Conservation (phyloP, 2,888 invertebrate species). For the Portevinia maculata region DNA sequence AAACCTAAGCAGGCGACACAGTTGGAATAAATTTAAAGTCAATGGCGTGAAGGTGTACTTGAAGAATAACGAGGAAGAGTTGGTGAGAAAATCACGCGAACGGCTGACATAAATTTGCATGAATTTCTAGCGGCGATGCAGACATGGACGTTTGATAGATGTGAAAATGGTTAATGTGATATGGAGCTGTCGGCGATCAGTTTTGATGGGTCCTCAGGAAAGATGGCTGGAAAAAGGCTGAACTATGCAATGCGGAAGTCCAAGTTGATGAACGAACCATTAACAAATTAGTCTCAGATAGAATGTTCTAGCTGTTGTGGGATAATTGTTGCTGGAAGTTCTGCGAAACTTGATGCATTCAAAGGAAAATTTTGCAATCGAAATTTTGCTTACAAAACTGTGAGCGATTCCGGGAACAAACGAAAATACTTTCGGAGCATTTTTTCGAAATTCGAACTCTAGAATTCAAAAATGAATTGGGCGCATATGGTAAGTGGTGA, state of each 20-base stretch:
- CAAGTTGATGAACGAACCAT: too few species aligned
- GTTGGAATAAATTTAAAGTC: conserved; percentile 11
- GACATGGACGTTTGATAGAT: not conserved
- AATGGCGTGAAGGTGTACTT: not conserved
- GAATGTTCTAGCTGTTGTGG: too few species aligned
- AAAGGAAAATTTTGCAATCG: too few species aligned
- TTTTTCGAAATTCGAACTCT: too few species aligned
- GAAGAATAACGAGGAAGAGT: not conserved
- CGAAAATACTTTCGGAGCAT: too few species aligned
- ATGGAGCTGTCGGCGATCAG: not conserved
- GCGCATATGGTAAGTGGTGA: too few species aligned
- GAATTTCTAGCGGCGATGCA: not conserved
- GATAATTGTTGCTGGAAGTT: too few species aligned
- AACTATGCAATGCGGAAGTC: conserved; percentile 3
- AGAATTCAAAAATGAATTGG: too few species aligned
- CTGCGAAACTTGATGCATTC: too few species aligned
- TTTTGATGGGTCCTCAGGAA: not conserved
- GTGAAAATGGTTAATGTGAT: not conserved
- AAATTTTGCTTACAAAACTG: too few species aligned
- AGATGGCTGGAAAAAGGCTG: not conserved
- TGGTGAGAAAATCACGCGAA: conserved; percentile 27
- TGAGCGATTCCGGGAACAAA: too few species aligned
- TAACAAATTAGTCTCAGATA: too few species aligned
- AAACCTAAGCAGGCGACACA: conserved; percentile 18
- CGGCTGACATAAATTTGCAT: conserved; percentile 33